Base-by-base conservation (phyloP, 1,140 invertebrate species). In the Eciton burchellii region DNA sequence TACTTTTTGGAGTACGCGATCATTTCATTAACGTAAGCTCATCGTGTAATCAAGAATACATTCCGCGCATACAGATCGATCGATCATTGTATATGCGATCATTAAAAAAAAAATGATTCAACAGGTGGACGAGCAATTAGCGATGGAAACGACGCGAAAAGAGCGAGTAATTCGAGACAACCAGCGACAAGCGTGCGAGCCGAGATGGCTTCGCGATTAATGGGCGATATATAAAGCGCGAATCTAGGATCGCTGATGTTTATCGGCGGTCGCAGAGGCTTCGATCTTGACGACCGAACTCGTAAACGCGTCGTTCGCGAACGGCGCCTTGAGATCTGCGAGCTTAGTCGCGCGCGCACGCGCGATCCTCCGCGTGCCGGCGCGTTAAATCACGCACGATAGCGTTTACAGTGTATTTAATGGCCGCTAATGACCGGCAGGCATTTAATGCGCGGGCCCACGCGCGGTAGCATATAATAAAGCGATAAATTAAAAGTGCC, bases 401-500 rank as follows among this genome's bases (percentile, higher is more conserved):
- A 19, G 26, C 45, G 21, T 76, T n/a, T 76, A 60, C 66, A 45
- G 77, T 79, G 73, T 41, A 70, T 76, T 71, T 35, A n/a, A 66
- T 77, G 71, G 45, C 45, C 84, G 54, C 77, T 90, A 90, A 90
- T 87, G 86, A 79, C 71, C 45, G 6, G 16, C 21, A 26, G 63
- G 77, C 82, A 90, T 88, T n/a, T n/a, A n/a, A n/a, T 90, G 88
- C 87, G 71, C n/a, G 81, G 65, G 82, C 76, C 62, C 45, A 59
- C 29, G 41, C 68, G 43, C 52, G n/a, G 81, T 56, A 77, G 26
- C 72, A 81, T 85, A 90, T 92, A 91, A 92, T 92, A 91, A 90
- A 91, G 90, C 88, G 72, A 91, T 92, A 91, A 92, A 92, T 92
- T 89, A 84, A 87, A 86, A 49, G 49, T 29, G 56, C 47, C 79